phyloP scores from a whole-genome alignment of 2,113 vertebrate species.

The Labeo rohita region DNA sequence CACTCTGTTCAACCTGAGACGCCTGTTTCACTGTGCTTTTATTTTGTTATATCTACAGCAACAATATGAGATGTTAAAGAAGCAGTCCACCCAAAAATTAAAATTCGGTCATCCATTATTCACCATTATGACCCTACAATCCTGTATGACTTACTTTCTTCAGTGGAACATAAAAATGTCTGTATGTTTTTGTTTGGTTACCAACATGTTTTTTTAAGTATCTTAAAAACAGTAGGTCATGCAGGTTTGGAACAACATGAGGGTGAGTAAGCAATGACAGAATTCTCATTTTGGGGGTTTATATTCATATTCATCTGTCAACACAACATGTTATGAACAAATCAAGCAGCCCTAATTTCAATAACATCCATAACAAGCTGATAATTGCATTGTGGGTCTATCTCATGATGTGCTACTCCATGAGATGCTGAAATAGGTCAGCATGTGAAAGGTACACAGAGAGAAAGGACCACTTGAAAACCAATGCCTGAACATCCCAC shows the following conservation, averaged over 20 bases:
- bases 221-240: background rate
- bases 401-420: background rate
- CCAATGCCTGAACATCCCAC: background rate
- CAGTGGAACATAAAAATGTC: background rate
- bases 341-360: background rate
- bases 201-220: background rate
- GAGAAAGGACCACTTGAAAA: background rate
- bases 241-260: background rate
- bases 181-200: background rate
- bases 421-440: background rate
- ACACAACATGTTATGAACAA: background rate
- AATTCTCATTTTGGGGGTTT: background rate
- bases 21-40: background rate
- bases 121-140: background rate
- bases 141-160: background rate
- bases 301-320: background rate
- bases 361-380: background rate
- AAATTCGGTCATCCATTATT: too few species aligned
- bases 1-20: constrained; percentile 7
- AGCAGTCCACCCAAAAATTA: background rate
- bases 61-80: background rate
- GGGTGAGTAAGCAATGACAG: background rate
- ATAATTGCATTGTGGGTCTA: background rate
- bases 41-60: background rate
- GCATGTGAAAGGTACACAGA: background rate